Evolutionary conservation across 1,140 invertebrate genomes (phyloP), one percentile per base, ranked within the genome.

Genomic region (Trachymyrmex septentrionalis): DNA sequence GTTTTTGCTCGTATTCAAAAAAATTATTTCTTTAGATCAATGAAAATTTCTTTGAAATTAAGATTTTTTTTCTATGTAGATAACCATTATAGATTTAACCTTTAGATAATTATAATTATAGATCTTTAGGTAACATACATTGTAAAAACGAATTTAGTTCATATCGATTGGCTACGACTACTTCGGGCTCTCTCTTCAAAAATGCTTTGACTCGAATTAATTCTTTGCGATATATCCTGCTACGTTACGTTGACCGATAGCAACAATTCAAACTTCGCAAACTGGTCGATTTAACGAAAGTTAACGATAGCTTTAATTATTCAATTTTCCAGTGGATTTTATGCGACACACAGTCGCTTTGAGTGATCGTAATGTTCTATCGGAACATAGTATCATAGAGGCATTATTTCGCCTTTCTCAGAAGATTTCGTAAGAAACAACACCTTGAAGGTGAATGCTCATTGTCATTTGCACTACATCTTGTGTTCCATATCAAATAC

Each of bases 171-270:
- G 9, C 38, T 44, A 64, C n/a, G 10, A 44, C 12, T 53, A 77
- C 19, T 19, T 75, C 34, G 53, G 53, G 19, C 27, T 75, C 9
- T 34, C 30, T 34, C 30, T 34, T 34, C 10, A 44, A 48, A 44
- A 48, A 66, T 59, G 30, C 48, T 63, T 30, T 66, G 61, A 61
- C 69, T 82, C 61, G 66, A 44, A 48, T 88, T 88, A 87, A 88
- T 77, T 71, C 78, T 84, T 82, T 19, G 75, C 24, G 50, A 61
- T 61, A 81, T 88, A 86, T 61, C 30, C 48, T 21, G 66, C 59
- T 69, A n/a, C 16, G 53, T 55, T 61, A 44, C 24, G 27, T 21
- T 73, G 77, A 64, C 10, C 57, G 64, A 50, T 77, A 34, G n/a
- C 12, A 72, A 59, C 66, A 78, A 50, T 30, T 44, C 16, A 34